These are phyloP conservation scores for Galago senegalensis DNA, from an alignment of 2,797 vertebrate genomes.

Conservation along the genomic window DNA sequence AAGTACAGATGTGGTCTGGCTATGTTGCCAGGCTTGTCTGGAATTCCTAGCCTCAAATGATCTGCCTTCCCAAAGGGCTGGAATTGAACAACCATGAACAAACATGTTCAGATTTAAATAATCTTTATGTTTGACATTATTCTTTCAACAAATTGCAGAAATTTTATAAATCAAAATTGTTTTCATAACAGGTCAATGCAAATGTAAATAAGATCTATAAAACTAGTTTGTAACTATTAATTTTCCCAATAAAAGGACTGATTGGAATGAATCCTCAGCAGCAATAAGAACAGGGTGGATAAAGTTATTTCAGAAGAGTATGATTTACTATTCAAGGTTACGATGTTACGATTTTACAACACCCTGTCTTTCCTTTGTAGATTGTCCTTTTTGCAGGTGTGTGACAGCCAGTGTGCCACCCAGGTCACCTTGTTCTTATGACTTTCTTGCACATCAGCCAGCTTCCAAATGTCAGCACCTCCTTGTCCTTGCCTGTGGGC, in stretches of 20 bases:
- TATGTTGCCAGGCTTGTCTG: neutral
- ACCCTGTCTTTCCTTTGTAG: neutral
- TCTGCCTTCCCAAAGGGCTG: neutral
- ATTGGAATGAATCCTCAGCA: neutral
- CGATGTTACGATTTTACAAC: neutral
- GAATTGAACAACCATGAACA: neutral
- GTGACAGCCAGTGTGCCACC: neutral
- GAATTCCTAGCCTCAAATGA: neutral
- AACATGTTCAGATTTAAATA: neutral
- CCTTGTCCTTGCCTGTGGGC: neutral
- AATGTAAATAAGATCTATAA: neutral
- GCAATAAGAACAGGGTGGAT: neutral
- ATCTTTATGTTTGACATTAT: neutral
- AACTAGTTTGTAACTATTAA: neutral
- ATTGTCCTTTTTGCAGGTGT: neutral
- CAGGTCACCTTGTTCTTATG: neutral
- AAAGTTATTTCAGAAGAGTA: neutral
- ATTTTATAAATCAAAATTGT: slow-evolving; percentile 5
- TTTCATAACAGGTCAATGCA: neutral
- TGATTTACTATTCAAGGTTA: neutral
- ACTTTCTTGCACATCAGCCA: neutral
- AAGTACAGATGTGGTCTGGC: neutral
- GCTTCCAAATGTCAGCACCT: neutral
- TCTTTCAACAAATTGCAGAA: neutral
- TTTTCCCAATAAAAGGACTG: neutral